A percentile compares a stretch with the other conserved stretches of the same genome.
Conservation (phyloP, 2,888 invertebrate genomes). For the Coenonympha arcania region DNA sequence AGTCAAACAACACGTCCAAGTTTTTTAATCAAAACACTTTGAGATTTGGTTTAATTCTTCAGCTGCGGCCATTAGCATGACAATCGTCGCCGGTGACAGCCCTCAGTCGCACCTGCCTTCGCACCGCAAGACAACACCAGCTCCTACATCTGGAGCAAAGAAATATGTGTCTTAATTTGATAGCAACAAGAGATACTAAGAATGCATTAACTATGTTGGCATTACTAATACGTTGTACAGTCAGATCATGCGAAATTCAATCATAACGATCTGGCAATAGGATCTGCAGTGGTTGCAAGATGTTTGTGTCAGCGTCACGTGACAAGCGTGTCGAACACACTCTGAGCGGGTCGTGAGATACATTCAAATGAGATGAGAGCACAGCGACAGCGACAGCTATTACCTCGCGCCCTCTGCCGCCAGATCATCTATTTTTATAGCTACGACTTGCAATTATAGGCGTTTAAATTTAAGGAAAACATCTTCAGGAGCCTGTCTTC, state of each 20-base stretch:
- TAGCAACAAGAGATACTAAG: background rate
- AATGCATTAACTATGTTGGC: background rate
- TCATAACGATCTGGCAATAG: background rate
- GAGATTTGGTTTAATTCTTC: slow-evolving; percentile 17
- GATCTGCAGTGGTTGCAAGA: background rate
- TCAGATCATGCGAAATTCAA: background rate
- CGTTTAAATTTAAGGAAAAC: background rate
- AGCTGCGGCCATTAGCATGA: slow-evolving; percentile 26
- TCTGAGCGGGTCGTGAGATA: background rate
- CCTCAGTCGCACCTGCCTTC: slow-evolving; percentile 32
- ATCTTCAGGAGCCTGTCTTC: no score
- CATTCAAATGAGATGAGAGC: background rate
- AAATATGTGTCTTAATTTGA: background rate
- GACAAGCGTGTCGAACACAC: background rate
- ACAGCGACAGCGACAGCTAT: background rate
- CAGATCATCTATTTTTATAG: background rate
- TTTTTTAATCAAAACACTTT: slow-evolving; percentile 29
- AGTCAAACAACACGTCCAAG: slow-evolving; percentile 8
- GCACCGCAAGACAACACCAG: background rate
- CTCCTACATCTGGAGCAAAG: background rate
- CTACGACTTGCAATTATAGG: background rate
- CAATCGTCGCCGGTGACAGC: slow-evolving; percentile 26
- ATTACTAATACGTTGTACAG: background rate
- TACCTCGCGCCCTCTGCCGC: background rate
- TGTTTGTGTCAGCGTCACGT: background rate